Conservation (phyloP, 2,797 vertebrate species). For the Synanceia verrucosa region DNA sequence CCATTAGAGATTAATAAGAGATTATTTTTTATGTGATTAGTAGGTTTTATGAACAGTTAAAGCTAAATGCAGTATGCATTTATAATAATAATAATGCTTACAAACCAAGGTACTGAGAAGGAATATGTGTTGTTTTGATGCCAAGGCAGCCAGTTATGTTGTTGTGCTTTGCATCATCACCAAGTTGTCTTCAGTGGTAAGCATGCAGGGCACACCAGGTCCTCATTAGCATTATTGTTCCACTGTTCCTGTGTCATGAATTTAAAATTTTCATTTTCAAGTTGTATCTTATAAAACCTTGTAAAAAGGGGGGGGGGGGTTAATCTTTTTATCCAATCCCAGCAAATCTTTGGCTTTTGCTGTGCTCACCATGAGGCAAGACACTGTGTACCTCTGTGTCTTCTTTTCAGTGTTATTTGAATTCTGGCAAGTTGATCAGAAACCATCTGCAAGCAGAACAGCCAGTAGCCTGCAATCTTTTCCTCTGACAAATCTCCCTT, state of each 20-base stretch:
- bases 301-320: background rate
- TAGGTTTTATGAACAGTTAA: no score
- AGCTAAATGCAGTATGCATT: background rate
- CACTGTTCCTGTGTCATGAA: conserved; percentile 16
- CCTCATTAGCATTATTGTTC: conserved; percentile 1
- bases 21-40: no score
- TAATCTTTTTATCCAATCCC: background rate
- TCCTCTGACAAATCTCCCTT: background rate
- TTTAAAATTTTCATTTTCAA: conserved; percentile 8
- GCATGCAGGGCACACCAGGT: background rate
- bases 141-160: background rate
- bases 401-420: conserved; percentile 14
- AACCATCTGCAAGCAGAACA: conserved; percentile 8
- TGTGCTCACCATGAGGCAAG: background rate
- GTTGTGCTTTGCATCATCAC: background rate
- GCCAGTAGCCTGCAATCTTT: background rate
- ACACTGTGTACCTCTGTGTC: background rate
- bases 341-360: background rate
- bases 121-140: background rate
- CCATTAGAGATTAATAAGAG: no score
- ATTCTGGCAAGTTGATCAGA: conserved; percentile 14
- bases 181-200: background rate
- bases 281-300: background rate
- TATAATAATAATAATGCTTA: background rate
- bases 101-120: background rate